Conservation (phyloP, 2,888 invertebrate species). For the Diarsia mendica region DNA sequence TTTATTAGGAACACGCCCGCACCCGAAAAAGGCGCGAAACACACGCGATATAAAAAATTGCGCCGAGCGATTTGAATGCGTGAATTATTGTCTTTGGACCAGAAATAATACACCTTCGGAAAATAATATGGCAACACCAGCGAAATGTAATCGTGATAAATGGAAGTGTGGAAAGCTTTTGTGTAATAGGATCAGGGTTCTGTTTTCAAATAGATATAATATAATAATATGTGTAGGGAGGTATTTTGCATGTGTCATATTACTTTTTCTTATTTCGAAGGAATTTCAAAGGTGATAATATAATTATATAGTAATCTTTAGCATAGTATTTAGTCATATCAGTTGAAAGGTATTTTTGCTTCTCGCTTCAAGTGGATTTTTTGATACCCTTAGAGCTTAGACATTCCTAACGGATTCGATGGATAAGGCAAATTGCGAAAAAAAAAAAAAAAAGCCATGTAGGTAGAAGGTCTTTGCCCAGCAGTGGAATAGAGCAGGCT, state of each 20-base stretch:
- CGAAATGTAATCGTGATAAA: slow-evolving; percentile 79
- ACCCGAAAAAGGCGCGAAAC: slow-evolving; percentile 90
- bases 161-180: slow-evolving; percentile 68
- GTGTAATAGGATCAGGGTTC: slow-evolving; percentile 44
- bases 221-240: background rate
- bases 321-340: too few relatives aligned
- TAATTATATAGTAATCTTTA: too few relatives aligned
- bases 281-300: too few relatives aligned
- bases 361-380: too few relatives aligned
- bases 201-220: slow-evolving; percentile 45
- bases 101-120: slow-evolving; percentile 87
- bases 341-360: too few relatives aligned
- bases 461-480: too few relatives aligned
- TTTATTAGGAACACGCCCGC: slow-evolving; percentile 90
- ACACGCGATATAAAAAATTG: slow-evolving; percentile 91
- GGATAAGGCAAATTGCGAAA: too few relatives aligned
- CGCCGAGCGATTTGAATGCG: slow-evolving; percentile 89
- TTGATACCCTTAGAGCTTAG: too few relatives aligned
- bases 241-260: background rate
- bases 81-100: slow-evolving; percentile 89
- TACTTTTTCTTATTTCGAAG: background rate
- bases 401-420: too few relatives aligned
- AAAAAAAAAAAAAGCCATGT: too few relatives aligned
- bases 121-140: slow-evolving; percentile 81
- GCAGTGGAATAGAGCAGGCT: too few relatives aligned